A percentile compares a stretch with the other conserved stretches of the same genome.
phyloP scores from a whole-genome alignment of 2,113 vertebrate species.

The Plestiodon gilberti region DNA sequence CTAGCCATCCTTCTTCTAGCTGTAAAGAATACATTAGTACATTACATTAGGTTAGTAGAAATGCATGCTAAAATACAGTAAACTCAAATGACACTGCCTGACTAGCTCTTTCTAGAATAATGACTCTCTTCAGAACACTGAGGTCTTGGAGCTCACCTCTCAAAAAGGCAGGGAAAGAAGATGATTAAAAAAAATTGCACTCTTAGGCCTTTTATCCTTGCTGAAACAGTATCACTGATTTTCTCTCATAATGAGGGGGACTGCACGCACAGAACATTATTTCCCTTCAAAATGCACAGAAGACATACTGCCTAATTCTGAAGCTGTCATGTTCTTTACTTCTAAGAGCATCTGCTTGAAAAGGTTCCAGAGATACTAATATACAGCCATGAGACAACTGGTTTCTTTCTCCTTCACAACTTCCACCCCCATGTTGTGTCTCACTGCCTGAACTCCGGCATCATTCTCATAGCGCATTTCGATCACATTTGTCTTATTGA shows the following conservation, averaged over 20 bases:
- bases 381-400: constrained; percentile 58
- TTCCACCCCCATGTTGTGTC: not conserved
- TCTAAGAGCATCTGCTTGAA: not conserved
- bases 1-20: constrained; percentile 97
- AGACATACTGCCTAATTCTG: constrained; percentile 53
- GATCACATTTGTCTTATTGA: constrained; percentile 45
- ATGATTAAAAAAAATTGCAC: constrained; percentile 53
- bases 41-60: constrained; percentile 70
- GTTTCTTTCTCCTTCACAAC: constrained; percentile 47
- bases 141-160: constrained; percentile 53
- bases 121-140: constrained; percentile 73
- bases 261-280: constrained; percentile 66
- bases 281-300: constrained; percentile 72
- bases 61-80: constrained; percentile 66
- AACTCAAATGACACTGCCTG: constrained; percentile 66
- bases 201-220: constrained; percentile 74
- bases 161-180: constrained; percentile 59
- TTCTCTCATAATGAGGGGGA: constrained; percentile 70
- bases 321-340: constrained; percentile 66
- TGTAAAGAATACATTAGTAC: constrained; percentile 80
- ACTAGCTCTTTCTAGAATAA: constrained; percentile 76
- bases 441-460: constrained; percentile 11
- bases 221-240: constrained; percentile 74
- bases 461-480: constrained; percentile 14
- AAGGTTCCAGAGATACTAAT: constrained; percentile 53